Base-by-base conservation (phyloP, 2,797 vertebrate genomes). In the Psittacula derbiana region DNA sequence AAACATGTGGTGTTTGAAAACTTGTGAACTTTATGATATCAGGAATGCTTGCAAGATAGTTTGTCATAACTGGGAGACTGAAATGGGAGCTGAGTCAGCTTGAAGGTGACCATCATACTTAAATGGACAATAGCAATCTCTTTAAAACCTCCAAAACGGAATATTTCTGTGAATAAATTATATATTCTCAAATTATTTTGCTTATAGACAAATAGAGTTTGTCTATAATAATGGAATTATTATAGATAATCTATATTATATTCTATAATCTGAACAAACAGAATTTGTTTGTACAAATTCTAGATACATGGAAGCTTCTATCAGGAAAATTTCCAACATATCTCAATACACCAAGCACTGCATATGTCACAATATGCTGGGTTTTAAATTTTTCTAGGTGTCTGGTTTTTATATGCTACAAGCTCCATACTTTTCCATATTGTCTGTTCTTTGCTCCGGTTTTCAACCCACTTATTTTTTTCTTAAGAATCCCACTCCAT, bases 281-380 rank as follows among this genome's bases (percentile, higher is more conserved):
- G 19, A 55, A 57, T 57, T 33, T 33, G 31, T 10, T 57, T 33
- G 23, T 57, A 62, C 4, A 33, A 58, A 60, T 57, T 86, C 28
- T 36, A 41, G 20, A 57, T 10, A 50, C 4, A 36, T 12, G 14
- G 23, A 92, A 86, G 28, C 7, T 33, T 73, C n/a, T 62, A 11
- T 25, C 6, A 27, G 23, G 24, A 87, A 85, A 73, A 72, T 14
- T 72, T 62, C 2, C 2, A 2, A n/a, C 7, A 50, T 11, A 44
- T 71, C 40, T 38, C 69, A 11, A 18, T 57, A 33, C 1, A 1
- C 3, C 71, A 70, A 74, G 6, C 6, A 8, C 7, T 64, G 12
- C 2, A 3, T n/a, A 38, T 53, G 19, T 21, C 24, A 55, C 12
- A 33, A 11, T 44, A 53, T 19, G 20, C 3, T 30, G 25, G 0